A percentile compares a stretch with the other conserved stretches of the same genome.
These are phyloP conservation scores for Tamias sibiricus DNA, from an alignment of 2,113 vertebrate species.

Conservation along the genomic window DNA sequence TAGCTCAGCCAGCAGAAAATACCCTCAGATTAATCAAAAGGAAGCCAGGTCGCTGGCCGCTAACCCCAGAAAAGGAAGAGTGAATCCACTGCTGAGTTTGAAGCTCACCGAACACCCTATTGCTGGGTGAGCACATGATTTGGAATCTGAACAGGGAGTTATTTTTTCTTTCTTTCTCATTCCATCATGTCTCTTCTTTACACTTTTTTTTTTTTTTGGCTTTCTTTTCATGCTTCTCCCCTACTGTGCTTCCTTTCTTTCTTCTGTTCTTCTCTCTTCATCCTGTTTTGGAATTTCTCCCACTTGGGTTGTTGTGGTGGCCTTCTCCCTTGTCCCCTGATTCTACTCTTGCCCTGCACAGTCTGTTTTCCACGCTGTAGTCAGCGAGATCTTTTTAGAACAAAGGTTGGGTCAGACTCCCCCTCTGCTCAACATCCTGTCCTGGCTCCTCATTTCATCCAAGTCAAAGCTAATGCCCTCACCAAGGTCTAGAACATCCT, in stretches of 20 bases:
- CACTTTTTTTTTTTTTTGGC: neutral
- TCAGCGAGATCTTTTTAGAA: neutral
- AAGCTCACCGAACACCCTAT: neutral
- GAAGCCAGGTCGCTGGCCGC: neutral
- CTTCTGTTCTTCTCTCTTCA: neutral
- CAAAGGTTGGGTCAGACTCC: neutral
- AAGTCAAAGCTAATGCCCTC: neutral
- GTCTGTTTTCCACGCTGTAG: neutral
- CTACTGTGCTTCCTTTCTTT: neutral
- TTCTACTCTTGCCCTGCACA: neutral
- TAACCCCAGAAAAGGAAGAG: neutral
- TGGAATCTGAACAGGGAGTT: neutral
- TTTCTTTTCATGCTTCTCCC: neutral
- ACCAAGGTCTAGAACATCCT: neutral
- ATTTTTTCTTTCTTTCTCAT: neutral
- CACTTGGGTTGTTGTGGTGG: neutral
- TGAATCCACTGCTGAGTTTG: neutral
- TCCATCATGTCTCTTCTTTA: neutral
- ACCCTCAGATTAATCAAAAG: neutral
- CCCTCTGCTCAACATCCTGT: neutral
- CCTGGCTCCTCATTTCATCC: neutral
- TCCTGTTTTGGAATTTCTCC: neutral
- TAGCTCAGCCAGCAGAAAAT: neutral
- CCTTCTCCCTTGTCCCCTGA: neutral
- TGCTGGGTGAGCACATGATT: neutral